Percentiles rank a stretch among this genome's conserved stretches.
Conservation (phyloP, 2,888 invertebrate species). For the Apomyelois bistriatella region DNA sequence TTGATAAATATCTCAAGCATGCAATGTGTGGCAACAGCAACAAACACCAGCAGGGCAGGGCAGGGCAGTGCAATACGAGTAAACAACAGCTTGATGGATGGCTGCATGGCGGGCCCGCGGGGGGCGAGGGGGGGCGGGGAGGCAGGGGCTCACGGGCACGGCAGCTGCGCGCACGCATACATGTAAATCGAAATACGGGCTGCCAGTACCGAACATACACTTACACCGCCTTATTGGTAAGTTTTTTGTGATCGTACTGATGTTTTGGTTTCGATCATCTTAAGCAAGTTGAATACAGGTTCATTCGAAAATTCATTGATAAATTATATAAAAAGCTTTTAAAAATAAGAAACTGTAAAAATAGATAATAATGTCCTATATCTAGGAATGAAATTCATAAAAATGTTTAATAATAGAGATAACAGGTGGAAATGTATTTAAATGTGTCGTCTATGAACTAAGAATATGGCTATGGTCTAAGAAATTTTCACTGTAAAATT, state of each 20-base stretch:
- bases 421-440: too few relatives aligned
- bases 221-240: not conserved
- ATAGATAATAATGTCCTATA: too few relatives aligned
- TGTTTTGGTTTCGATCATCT: not conserved
- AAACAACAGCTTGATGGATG: constrained; percentile 8
- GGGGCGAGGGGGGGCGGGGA: constrained; percentile 13
- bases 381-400: too few relatives aligned
- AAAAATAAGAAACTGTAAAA: too few relatives aligned
- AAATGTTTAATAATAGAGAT: too few relatives aligned
- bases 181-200: not conserved
- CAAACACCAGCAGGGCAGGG: not conserved
- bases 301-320: too few relatives aligned
- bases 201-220: not conserved
- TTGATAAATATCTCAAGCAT: not conserved
- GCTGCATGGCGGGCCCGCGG: constrained; percentile 14
- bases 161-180: constrained; percentile 54
- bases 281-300: too few relatives aligned
- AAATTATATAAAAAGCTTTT: too few relatives aligned
- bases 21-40: not conserved
- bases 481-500: too few relatives aligned
- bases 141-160: constrained; percentile 18
- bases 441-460: too few relatives aligned
- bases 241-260: not conserved
- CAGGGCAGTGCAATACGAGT: constrained; percentile 5
- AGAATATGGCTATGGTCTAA: too few relatives aligned